These are phyloP conservation scores for Notospermus geniculatus DNA, from an alignment of 1,140 invertebrate species.

Conservation along the genomic window DNA sequence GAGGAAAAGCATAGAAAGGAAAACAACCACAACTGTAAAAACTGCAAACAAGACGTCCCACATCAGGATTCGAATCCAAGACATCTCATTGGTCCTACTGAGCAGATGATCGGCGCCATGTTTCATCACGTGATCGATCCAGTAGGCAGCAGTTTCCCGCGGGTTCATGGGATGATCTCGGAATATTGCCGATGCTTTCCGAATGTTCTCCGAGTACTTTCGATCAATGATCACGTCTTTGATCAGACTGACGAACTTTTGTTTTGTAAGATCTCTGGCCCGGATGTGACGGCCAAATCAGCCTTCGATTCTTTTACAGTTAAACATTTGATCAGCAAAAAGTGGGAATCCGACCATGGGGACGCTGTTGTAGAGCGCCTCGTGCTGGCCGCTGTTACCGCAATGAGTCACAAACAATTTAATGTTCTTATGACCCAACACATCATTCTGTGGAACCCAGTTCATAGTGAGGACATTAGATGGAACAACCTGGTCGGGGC, in stretches of 20 bases:
- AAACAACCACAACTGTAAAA: too few relatives aligned
- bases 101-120: conserved; percentile 35
- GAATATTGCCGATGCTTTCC: conserved; percentile 31
- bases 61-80: conserved; percentile 32
- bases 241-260: conserved; percentile 20
- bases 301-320: conserved; percentile 21
- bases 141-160: conserved; percentile 26
- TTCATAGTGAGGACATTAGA: conserved; percentile 30
- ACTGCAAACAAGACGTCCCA: conserved; percentile 23
- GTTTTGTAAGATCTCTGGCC: conserved; percentile 11
- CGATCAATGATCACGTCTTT: conserved; percentile 22
- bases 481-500: neutral
- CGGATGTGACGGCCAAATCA: conserved; percentile 24
- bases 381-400: conserved; percentile 34
- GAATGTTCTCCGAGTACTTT: conserved; percentile 27
- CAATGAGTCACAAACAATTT: conserved; percentile 37
- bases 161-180: conserved; percentile 25
- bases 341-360: conserved; percentile 29
- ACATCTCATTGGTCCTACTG: conserved; percentile 27
- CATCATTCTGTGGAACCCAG: conserved; percentile 67
- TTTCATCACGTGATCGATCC: conserved; percentile 36
- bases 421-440: conserved; percentile 29
- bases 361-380: conserved; percentile 31
- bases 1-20: too few relatives aligned
- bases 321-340: conserved; percentile 24